Evolutionary conservation across 2,888 invertebrate genomes (phyloP).

Genomic region (Polydrusus cervinus): DNA sequence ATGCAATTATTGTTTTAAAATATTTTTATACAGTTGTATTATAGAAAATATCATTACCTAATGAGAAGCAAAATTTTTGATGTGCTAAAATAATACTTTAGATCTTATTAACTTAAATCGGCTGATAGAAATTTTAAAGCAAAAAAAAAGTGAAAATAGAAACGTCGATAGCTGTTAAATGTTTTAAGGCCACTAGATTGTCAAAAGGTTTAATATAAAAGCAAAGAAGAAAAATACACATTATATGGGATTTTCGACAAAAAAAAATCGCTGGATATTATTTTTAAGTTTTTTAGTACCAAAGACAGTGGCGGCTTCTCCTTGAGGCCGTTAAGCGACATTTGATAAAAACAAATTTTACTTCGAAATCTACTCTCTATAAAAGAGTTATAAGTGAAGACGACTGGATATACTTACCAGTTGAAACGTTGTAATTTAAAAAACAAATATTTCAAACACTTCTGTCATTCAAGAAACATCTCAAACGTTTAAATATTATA

Average conservation of each 20-base stretch:
- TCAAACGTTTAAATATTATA: too few species aligned
- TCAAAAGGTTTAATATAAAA: slow-evolving; percentile 2
- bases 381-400: too few species aligned
- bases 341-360: too few species aligned
- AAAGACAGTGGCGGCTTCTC: too few species aligned
- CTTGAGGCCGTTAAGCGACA: too few species aligned
- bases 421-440: too few species aligned
- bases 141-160: slow-evolving; percentile 22
- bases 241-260: not conserved
- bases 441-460: too few species aligned
- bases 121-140: slow-evolving; percentile 14
- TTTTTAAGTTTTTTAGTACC: too few species aligned
- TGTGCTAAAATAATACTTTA: slow-evolving; percentile 41
- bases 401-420: too few species aligned
- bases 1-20: not conserved
- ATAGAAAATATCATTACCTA: slow-evolving; percentile 23
- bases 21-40: slow-evolving; percentile 38
- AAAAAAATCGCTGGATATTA: too few species aligned
- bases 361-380: too few species aligned
- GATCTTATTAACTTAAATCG: slow-evolving; percentile 24
- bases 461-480: too few species aligned
- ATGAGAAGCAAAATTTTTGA: slow-evolving; percentile 37
- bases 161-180: slow-evolving; percentile 22
- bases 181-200: slow-evolving; percentile 26
- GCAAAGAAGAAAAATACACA: not conserved